Base-by-base conservation (phyloP, 2,113 vertebrate genomes). In the Pelmatolapia mariae region DNA sequence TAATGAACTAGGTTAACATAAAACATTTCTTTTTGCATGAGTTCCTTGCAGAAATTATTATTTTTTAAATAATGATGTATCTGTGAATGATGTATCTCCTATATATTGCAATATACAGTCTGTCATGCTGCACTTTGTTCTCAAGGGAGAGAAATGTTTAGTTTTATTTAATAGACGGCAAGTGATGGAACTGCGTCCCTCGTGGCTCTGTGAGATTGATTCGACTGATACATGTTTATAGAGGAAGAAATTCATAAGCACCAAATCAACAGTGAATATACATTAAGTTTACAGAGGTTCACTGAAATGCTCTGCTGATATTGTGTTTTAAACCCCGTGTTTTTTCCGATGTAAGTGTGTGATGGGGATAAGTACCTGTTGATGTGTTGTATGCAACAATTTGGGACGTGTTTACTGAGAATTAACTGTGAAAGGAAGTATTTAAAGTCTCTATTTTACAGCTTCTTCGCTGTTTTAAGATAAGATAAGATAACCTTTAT, bases 221-320 rank as follows among this genome's bases (percentile, higher is more conserved):
- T 92, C 50, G 36, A 59, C 76, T 53, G 61, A 89, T 90, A 47
- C 22, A 84, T 89, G 89, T 91, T 93, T 89, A 88, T 88, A 61
- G 53, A 85, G 81, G 38, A 89, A 90, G 90, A 87, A 83, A 81
- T 52, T 90, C 81, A 57, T 81, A 90, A 84, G 84, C 61, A 66
- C 36, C 47, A 81, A 87, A 90, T 91, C 61, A 83, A 84, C 54
- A 53, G 66, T 86, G 79, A 82, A 33, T 86, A 79, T 82, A 57
- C 73, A 84, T 86, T 66, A 76, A 11, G 6, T 63, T 81, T 38
- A 54, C 81, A 59, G 45, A 24, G 79, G 52, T 88, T 89, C 83
- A 59, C 80, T 33, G 71, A 88, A 87, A 92, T 81, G 79, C 71
- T 61, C 18, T 16, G 66, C 71, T 71, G 36, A 86, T 86, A 86